Evolutionary conservation across 1,140 invertebrate genomes (phyloP).

Genomic region (Callitettix versicolor): DNA sequence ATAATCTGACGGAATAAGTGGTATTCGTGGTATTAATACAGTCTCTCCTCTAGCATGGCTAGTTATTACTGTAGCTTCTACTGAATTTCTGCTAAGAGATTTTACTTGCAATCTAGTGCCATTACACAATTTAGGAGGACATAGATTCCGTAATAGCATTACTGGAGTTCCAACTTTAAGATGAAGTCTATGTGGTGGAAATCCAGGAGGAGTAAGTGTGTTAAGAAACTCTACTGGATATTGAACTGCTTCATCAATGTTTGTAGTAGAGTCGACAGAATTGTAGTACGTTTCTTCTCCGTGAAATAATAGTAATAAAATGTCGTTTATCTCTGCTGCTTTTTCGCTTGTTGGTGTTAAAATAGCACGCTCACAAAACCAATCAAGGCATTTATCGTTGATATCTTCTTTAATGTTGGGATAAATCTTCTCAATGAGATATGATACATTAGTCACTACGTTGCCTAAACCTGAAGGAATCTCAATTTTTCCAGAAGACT

Average conservation of each 20-base stretch:
- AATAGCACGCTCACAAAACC: slow-evolving; percentile 24
- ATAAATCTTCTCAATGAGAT: neutral
- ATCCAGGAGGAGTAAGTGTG: slow-evolving; percentile 28
- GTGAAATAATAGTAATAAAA: slow-evolving; percentile 19
- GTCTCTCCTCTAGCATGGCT: slow-evolving; percentile 30
- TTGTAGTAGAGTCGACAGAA: slow-evolving; percentile 29
- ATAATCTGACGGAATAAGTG: slow-evolving; percentile 30
- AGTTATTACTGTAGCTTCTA: slow-evolving; percentile 31
- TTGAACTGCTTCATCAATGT: slow-evolving; percentile 26
- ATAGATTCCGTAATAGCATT: slow-evolving; percentile 37
- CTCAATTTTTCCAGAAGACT: neutral
- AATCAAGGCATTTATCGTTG: neutral
- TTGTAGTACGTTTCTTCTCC: slow-evolving; percentile 17
- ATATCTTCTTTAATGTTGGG: neutral
- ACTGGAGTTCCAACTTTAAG: slow-evolving; percentile 32
- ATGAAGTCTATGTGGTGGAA: slow-evolving; percentile 28
- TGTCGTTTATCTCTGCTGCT: slow-evolving; percentile 19
- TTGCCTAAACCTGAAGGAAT: neutral
- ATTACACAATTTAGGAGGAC: slow-evolving; percentile 35
- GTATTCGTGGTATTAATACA: slow-evolving; percentile 28
- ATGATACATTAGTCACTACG: neutral
- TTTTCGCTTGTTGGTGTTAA: slow-evolving; percentile 24
- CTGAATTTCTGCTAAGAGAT: slow-evolving; percentile 24
- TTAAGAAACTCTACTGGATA: slow-evolving; percentile 33
- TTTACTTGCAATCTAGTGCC: slow-evolving; percentile 29